Base-by-base conservation (phyloP, 2,113 vertebrate genomes). In the Ictidomys tridecemlineatus region DNA sequence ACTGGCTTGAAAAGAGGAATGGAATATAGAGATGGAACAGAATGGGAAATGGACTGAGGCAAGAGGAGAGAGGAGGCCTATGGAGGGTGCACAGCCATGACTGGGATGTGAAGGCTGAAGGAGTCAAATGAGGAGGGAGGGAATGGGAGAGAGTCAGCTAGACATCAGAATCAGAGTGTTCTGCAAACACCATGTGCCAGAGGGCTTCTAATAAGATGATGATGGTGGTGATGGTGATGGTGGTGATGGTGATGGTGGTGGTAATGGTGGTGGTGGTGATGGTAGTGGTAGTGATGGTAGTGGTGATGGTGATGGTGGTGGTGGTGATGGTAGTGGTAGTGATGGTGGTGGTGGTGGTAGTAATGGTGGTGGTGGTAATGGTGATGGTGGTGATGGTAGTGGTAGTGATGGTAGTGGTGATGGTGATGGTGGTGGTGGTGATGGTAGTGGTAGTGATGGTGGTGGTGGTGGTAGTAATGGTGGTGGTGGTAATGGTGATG, bases 251-350 rank as follows among this genome's bases (percentile, higher is more conserved):
- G 39, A 0, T 70, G 16, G 1, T 28, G 22, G 0, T 34, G 63
- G 1, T 17, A 11, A 0, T 86, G 79, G 0, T 45, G 32, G 0
- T 48, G 32, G 11, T 65, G 51, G 2, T 90, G 24, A 7, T 51
- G 10, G 42, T 42, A 79, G 5, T 65, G 78, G 1, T 32, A 14
- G 7, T 32, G 74, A 39, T 73, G 58, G 0, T 34, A 87, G 1
- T 79, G 7, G 0, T 89, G 48, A 5, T 18, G n/a, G n/a, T n/a
- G 16, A 10, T 48, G 63, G 0, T 30, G 95, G 0, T 32, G 51
- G 0, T 70, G 14, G 0, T 28, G 20, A 0, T 34, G 72, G 1
- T 17, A 11, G 0, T 91, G 79, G 0, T 45, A 17, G 0, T 42
- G 16, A 61, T 51, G 28, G 18, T 45, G 30, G 51, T 37, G 79